Base-by-base conservation (phyloP, 2,113 vertebrate species). In the Poeciliopsis occidentalis region DNA sequence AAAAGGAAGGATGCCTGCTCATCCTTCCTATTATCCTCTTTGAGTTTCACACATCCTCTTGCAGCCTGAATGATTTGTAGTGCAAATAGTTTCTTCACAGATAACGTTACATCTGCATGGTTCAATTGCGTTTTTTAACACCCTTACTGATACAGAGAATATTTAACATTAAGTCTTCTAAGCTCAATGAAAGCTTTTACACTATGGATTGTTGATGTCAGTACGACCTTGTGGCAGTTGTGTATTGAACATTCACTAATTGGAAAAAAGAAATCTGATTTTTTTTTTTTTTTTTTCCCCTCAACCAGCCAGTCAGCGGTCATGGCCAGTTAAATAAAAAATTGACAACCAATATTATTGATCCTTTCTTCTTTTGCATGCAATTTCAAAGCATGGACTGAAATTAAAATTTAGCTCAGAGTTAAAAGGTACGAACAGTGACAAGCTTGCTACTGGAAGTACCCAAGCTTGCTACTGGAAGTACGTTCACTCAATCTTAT, bases 391-490 rank as follows among this genome's bases (percentile, higher is more conserved):
- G 24, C 19, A 57, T 8, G 22, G 2, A 7, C 29, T 47, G 1
- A 6, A 68, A 11, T 24, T 60, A 65, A 22, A 12, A 44, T 41
- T 57, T 79, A 66, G 10, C 41, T 44, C 27, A 31, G 26, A 13
- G 12, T 29, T 32, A 47, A 60, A 30, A 41, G 66, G 44, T 60
- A 66, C 39, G 27, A 60, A 61, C 31, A 11, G 8, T 1, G 4
- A 32, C 39, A 12, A 54, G 65, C 12, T 65, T 27, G 51, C 47
- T 61, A 24, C 65, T 57, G 30, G n/a, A 80, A 60, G 69, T 26
- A 75, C 64, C 26, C 66, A 62, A 60, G 72, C 51, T 29, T 27
- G 51, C 47, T 61, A 24, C 65, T 57, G 30, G n/a, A 80, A 60
- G 69, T 26, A 39, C 69, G 34, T 57, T 6, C 12, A 73, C 15